These are phyloP conservation scores for Apus apus DNA, from an alignment of 2,113 vertebrate genomes.

Conservation along the genomic window DNA sequence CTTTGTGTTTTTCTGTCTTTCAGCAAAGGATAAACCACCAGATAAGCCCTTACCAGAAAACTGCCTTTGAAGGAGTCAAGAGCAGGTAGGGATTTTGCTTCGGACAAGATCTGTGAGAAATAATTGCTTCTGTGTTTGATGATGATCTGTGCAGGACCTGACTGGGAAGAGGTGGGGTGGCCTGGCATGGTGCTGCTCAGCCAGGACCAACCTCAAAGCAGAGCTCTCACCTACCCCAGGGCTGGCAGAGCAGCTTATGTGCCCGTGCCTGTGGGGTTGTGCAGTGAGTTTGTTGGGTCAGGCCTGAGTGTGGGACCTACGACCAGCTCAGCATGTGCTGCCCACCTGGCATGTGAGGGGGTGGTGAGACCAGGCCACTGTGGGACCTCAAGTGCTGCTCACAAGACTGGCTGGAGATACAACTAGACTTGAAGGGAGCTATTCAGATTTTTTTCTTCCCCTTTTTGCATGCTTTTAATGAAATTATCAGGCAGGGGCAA, in stretches of 20 bases:
- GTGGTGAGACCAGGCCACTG: background rate
- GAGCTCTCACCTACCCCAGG: background rate
- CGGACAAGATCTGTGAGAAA: accelerated
- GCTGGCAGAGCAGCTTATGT: background rate
- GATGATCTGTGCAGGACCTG: background rate
- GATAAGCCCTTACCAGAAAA: background rate
- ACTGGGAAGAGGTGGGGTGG: background rate
- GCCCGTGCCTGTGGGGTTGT: background rate
- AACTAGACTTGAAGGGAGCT: background rate
- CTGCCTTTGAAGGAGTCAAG: background rate
- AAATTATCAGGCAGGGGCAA: background rate
- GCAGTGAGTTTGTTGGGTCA: background rate
- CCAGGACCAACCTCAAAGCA: background rate
- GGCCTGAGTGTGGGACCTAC: too few relatives aligned
- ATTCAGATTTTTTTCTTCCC: background rate
- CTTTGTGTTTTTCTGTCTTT: constrained; percentile 29
- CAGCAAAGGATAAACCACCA: constrained; percentile 42
- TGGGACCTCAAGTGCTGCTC: background rate
- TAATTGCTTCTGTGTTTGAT: background rate
- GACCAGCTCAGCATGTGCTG: background rate
- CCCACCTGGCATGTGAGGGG: background rate
- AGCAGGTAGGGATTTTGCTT: constrained; percentile 40
- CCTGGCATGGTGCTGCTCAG: background rate
- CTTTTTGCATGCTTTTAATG: background rate
- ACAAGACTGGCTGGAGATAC: background rate